Percentiles rank a stretch among this genome's conserved stretches.
phyloP scores from a whole-genome alignment of 2,888 invertebrate genomes.

The Leucoma salicis region DNA sequence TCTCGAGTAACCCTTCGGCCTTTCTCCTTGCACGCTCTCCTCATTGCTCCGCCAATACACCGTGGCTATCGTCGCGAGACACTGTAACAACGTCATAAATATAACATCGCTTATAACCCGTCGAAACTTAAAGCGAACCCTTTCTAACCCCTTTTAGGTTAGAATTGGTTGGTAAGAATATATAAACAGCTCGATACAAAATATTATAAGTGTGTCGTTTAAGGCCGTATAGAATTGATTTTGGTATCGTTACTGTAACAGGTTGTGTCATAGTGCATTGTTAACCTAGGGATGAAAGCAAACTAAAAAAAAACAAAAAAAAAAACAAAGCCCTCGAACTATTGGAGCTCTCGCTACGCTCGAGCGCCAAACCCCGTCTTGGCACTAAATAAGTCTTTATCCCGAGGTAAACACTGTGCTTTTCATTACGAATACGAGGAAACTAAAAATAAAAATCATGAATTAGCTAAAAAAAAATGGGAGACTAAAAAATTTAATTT shows the following conservation, averaged over 20 bases:
- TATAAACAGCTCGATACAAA: conserved; percentile 6
- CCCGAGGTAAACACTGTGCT: too few species aligned
- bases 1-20: conserved; percentile 88
- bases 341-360: too few species aligned
- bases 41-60: conserved; percentile 94
- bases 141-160: conserved; percentile 2
- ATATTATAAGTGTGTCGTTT: conserved; percentile 4
- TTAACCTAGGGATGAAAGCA: too few species aligned
- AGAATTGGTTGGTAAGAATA: conserved; percentile 3
- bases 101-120: conserved; percentile 7
- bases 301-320: too few species aligned
- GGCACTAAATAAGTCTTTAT: too few species aligned
- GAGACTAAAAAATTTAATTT: too few species aligned
- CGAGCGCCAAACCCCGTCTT: too few species aligned
- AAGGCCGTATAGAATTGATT: conserved; percentile 5
- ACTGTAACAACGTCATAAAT: conserved; percentile 66
- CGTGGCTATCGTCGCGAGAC: conserved; percentile 92
- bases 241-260: conserved; percentile 9
- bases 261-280: conserved; percentile 4
- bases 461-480: too few species aligned
- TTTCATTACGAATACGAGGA: too few species aligned
- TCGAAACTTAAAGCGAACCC: conserved; percentile 3
- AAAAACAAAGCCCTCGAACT: too few species aligned
- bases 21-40: conserved; percentile 91
- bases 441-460: too few species aligned